These are phyloP conservation scores for Canis aureus DNA, from an alignment of 2,113 vertebrate genomes.

Conservation along the genomic window DNA sequence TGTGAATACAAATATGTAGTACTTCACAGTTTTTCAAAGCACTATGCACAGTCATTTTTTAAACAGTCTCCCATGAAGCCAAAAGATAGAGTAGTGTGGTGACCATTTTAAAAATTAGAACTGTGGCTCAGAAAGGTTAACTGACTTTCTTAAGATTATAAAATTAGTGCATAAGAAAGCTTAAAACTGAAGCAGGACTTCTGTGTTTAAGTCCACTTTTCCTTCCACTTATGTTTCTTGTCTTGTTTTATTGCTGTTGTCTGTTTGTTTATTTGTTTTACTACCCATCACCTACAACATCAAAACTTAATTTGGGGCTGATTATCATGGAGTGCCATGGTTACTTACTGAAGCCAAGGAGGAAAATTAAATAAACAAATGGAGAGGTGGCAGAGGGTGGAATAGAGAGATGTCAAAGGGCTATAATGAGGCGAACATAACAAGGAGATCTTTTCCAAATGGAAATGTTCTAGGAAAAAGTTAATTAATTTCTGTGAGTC, in stretches of 20 bases:
- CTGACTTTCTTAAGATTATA: neutral
- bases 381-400: neutral
- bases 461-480: constrained; percentile 57
- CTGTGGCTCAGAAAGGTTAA: neutral
- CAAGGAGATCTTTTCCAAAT: neutral
- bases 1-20: neutral
- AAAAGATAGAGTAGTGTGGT: neutral
- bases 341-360: neutral
- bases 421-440: neutral
- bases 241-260: too few relatives aligned
- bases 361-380: neutral
- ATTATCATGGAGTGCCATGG: neutral
- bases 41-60: neutral
- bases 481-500: constrained; percentile 51
- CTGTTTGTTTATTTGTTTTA: neutral
- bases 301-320: neutral
- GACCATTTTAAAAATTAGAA: constrained; percentile 17
- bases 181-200: neutral
- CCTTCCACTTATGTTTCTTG: neutral
- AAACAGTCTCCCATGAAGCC: neutral
- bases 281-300: neutral
- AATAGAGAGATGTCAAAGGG: neutral
- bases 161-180: neutral
- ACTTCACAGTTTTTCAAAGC: neutral
- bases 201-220: neutral